Percentiles rank a stretch among this genome's conserved stretches.
Conservation (phyloP, 1,140 invertebrate genomes). For the Bombus ignitus region DNA sequence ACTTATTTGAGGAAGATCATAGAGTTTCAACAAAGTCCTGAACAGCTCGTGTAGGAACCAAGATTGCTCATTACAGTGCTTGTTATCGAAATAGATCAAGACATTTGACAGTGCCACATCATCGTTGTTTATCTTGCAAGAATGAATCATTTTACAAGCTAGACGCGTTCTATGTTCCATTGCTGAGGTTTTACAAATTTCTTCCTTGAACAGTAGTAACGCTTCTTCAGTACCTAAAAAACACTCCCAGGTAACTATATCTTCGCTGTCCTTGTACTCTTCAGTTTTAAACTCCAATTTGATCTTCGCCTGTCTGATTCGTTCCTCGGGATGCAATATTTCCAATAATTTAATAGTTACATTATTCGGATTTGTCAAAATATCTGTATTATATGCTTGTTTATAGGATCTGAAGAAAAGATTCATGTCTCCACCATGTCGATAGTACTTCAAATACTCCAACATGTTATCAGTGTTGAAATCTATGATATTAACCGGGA, state of each 20-base stretch:
- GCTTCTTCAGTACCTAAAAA: constrained; percentile 69
- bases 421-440: constrained; percentile 50
- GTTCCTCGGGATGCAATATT: constrained; percentile 65
- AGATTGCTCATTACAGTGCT: constrained; percentile 71
- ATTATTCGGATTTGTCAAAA: constrained; percentile 52
- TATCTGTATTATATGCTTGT: constrained; percentile 56
- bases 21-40: constrained; percentile 27
- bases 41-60: constrained; percentile 51
- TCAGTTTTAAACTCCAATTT: constrained; percentile 29
- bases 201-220: constrained; percentile 63
- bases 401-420: constrained; percentile 65
- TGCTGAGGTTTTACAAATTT: constrained; percentile 58
- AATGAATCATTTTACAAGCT: constrained; percentile 66
- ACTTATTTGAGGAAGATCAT: constrained; percentile 45
- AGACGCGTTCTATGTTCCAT: constrained; percentile 27
- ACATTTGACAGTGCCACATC: constrained; percentile 63
- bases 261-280: rapidly evolving
- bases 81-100: constrained; percentile 62
- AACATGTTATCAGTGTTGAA: constrained; percentile 50
- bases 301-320: constrained; percentile 64
- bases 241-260: constrained; percentile 64
- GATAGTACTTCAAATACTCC: constrained; percentile 65
- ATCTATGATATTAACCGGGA: constrained; percentile 49
- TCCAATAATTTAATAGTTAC: constrained; percentile 57
- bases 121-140: constrained; percentile 73